Evolutionary conservation across 2,797 vertebrate species (phyloP).

Genomic region (Lates japonicus): DNA sequence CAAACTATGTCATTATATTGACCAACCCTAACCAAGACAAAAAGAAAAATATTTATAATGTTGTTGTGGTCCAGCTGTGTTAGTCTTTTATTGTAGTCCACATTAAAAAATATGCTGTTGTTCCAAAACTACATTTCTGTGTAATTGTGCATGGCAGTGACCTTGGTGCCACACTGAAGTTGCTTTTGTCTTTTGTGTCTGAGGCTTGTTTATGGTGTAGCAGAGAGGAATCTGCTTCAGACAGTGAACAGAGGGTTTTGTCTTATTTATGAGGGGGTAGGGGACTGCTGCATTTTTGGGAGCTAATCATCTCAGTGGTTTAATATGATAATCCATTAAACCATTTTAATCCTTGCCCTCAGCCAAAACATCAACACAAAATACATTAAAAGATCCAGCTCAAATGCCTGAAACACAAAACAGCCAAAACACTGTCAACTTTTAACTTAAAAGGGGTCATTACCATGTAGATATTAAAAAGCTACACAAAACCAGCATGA

Average conservation of each 20-base stretch:
- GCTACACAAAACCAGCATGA: neutral
- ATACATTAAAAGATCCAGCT: constrained; percentile 14
- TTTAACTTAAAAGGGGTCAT: constrained; percentile 25
- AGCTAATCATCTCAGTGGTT: constrained; percentile 54
- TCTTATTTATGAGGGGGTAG: constrained; percentile 27
- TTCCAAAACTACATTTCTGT: neutral
- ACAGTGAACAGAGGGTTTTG: neutral
- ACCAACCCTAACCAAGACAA: no score
- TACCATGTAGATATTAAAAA: constrained; percentile 3
- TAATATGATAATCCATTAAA: constrained; percentile 62
- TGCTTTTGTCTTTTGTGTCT: neutral
- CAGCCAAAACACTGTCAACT: constrained; percentile 1
- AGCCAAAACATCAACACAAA: constrained; percentile 46
- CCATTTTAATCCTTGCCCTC: constrained; percentile 55
- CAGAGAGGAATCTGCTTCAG: neutral
- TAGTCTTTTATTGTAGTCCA: neutral
- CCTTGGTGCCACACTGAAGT: constrained; percentile 6
- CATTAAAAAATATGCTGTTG: neutral
- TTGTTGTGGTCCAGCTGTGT: no score
- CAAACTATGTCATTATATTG: no score
- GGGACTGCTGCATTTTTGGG: constrained; percentile 14
- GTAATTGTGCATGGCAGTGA: neutral
- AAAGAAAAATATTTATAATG: no score
- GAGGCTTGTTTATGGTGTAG: neutral
- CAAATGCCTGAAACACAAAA: constrained; percentile 22